Conservation (phyloP, 2,797 vertebrate genomes). For the Typhlichthys eigenmanni region DNA sequence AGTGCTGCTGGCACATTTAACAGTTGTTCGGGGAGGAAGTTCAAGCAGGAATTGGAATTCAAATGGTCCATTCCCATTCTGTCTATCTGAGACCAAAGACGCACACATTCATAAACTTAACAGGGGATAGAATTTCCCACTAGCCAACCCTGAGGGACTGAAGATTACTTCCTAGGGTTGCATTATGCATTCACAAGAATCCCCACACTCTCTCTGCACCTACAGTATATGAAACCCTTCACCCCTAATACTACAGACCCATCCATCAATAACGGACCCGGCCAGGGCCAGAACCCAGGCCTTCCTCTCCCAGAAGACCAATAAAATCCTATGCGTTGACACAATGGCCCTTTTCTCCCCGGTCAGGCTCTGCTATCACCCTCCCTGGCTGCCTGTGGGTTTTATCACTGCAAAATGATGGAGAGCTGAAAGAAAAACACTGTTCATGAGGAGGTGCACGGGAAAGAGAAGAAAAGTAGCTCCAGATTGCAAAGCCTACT, state of each 20-base stretch:
- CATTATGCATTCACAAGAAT: slow-evolving; percentile 59
- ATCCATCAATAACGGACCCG: slow-evolving; percentile 70
- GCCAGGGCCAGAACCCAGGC: slow-evolving; percentile 59
- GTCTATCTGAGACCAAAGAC: slow-evolving; percentile 32
- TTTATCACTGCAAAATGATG: slow-evolving; percentile 66
- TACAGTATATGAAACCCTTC: slow-evolving; percentile 48
- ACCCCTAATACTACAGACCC: slow-evolving; percentile 56
- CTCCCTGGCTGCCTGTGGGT: slow-evolving; percentile 43
- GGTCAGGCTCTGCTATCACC: slow-evolving; percentile 46
- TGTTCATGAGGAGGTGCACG: slow-evolving; percentile 35
- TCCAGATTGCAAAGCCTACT: slow-evolving; percentile 27
- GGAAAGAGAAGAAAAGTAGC: slow-evolving; percentile 31
- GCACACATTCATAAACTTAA: slow-evolving; percentile 48
- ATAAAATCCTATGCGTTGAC: slow-evolving; percentile 76
- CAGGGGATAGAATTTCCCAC: slow-evolving; percentile 54
- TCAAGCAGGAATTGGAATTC: slow-evolving; percentile 54
- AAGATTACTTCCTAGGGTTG: slow-evolving; percentile 56
- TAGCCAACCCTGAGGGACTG: slow-evolving; percentile 41
- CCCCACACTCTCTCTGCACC: slow-evolving; percentile 48
- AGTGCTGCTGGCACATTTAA: slow-evolving; percentile 44
- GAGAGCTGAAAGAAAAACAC: slow-evolving; percentile 53
- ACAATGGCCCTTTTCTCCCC: slow-evolving; percentile 71
- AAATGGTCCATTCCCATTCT: slow-evolving; percentile 27
- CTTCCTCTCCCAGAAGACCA: slow-evolving; percentile 64
- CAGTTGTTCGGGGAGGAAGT: slow-evolving; percentile 34